Conservation (phyloP, 2,113 vertebrate species). For the Gobiocypris rarus region DNA sequence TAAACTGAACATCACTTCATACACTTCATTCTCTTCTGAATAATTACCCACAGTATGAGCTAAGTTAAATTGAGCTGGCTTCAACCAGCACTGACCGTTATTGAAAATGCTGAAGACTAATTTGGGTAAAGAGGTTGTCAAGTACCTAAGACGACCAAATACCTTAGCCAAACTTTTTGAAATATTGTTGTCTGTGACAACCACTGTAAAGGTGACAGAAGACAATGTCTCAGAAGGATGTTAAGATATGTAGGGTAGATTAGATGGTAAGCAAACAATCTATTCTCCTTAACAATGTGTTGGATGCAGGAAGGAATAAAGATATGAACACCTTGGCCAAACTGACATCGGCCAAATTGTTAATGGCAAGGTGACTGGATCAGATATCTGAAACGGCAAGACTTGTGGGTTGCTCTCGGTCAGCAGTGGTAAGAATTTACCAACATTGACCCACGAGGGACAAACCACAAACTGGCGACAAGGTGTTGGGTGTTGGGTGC, state of each 20-base stretch:
- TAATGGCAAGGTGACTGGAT: no score
- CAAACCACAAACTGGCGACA: no score
- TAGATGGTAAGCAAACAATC: no score
- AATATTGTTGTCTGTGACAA: background rate
- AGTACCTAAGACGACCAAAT: background rate
- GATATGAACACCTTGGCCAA: no score
- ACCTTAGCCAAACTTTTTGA: background rate
- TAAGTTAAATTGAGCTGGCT: background rate
- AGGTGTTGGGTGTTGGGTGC: no score
- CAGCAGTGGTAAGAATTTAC: no score
- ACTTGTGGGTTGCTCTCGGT: no score
- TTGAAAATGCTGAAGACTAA: constrained; percentile 1
- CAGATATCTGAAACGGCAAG: no score
- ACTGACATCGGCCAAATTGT: no score
- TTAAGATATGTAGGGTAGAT: background rate
- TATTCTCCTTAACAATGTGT: no score
- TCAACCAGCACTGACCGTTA: background rate
- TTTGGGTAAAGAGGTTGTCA: constrained; percentile 10
- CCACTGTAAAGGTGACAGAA: background rate
- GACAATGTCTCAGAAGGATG: background rate
- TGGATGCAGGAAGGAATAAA: no score
- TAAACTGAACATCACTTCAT: constrained; percentile 25
- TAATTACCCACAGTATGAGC: constrained; percentile 46
- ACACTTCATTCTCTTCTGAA: background rate
- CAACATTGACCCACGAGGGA: no score